These are phyloP conservation scores for Drosophila sproati DNA, from an alignment of 1,140 invertebrate species.

Conservation along the genomic window DNA sequence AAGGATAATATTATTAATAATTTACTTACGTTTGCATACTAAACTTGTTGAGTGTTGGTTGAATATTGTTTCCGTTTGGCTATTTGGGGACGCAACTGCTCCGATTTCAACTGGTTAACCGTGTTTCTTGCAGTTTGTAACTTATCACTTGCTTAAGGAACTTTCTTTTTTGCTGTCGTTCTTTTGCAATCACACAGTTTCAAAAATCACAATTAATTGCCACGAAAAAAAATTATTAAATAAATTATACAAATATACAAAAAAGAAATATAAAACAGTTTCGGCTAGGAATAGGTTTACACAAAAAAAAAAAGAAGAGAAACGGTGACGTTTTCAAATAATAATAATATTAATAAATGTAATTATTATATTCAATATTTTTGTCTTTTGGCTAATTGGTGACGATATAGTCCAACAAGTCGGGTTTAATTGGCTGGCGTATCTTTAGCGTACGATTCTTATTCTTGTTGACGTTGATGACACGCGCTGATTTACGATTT, in stretches of 20 bases:
- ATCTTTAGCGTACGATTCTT: conserved; percentile 45
- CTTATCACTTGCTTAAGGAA: conserved; percentile 79
- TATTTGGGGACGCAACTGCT: not conserved
- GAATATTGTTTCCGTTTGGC: conserved; percentile 8
- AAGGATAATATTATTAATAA: not conserved
- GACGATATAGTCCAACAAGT: conserved; percentile 3
- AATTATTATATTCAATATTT: not conserved
- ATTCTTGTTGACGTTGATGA: conserved; percentile 28
- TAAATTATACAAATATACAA: conserved; percentile 26
- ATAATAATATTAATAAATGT: not conserved
- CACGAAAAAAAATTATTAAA: conserved; percentile 58
- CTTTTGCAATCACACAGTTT: conserved; percentile 77
- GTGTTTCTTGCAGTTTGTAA: conserved; percentile 37
- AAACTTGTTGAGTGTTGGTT: not conserved
- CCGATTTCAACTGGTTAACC: not conserved
- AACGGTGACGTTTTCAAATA: not conserved
- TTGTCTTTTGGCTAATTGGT: conserved; percentile 18
- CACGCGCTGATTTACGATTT: conserved; percentile 41
- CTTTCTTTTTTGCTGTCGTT: conserved; percentile 68
- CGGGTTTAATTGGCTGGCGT: conserved; percentile 25
- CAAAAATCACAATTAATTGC: conserved; percentile 73
- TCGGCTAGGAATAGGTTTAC: conserved; percentile 1
- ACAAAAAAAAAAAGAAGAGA: conserved; percentile 26
- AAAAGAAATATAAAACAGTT: conserved; percentile 19
- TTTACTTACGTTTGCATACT: conserved; percentile 65